A percentile compares a stretch with the other conserved stretches of the same genome.
phyloP scores from a whole-genome alignment of 2,888 invertebrate genomes.

The Clostera curtula region DNA sequence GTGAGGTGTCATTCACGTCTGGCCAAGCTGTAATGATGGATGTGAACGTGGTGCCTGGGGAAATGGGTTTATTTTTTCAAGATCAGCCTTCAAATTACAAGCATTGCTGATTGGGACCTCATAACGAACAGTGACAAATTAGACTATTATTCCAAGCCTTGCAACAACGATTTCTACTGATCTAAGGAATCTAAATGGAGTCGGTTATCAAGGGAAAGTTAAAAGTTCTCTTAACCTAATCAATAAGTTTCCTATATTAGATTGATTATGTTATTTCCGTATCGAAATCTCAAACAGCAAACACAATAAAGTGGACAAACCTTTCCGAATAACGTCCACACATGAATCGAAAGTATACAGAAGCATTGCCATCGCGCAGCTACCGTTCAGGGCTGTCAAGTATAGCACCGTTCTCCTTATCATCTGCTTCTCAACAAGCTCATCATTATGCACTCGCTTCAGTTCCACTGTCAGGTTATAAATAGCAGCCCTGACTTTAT shows the following conservation, averaged over 20 bases:
- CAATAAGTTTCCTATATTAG: too few species aligned
- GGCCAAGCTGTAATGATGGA: constrained; percentile 35
- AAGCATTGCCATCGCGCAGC: constrained; percentile 13
- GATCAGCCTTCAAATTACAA: too few species aligned
- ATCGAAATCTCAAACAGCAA: too few species aligned
- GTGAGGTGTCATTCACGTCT: constrained; percentile 24
- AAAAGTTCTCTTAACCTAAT: too few species aligned
- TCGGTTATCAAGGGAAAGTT: too few species aligned
- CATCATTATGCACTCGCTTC: constrained; percentile 33
- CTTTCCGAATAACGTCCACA: constrained; percentile 14
- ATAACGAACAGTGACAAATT: too few species aligned
- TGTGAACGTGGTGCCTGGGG: constrained; percentile 30
- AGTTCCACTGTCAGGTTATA: constrained; percentile 22
- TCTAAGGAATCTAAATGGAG: too few species aligned
- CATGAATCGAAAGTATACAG: constrained; percentile 25
- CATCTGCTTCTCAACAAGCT: constrained; percentile 33
- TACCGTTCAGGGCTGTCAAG: constrained; percentile 16
- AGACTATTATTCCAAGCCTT: too few species aligned
- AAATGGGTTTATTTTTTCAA: neutral
- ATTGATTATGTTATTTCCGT: too few species aligned
- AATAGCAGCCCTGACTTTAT: constrained; percentile 23
- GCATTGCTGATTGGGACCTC: too few species aligned
- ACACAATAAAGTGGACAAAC: constrained; percentile 15
- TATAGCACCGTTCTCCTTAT: constrained; percentile 27
- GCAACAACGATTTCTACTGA: too few species aligned